These are phyloP conservation scores for Sebastes elongatus DNA, from an alignment of 2,797 vertebrate species.

Conservation along the genomic window DNA sequence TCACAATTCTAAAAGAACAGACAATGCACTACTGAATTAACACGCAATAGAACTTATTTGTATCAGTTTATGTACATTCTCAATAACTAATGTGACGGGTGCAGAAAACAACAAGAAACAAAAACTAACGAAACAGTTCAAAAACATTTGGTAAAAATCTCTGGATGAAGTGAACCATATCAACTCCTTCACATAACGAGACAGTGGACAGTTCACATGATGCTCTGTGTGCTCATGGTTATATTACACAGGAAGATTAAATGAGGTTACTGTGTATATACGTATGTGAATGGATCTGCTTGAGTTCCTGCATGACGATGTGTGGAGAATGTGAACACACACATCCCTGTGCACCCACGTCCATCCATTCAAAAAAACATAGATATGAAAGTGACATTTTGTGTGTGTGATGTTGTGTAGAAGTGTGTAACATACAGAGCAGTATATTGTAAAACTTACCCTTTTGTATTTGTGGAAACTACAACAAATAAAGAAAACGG, in stretches of 20 bases:
- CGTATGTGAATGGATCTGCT: background rate
- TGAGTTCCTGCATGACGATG: background rate
- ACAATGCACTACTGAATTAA: background rate
- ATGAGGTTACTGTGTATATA: background rate
- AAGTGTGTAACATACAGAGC: background rate
- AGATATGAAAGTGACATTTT: background rate
- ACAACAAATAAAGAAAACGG: background rate
- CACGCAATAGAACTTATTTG: background rate
- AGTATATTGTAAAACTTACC: background rate
- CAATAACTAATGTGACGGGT: background rate
- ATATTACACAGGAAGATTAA: background rate
- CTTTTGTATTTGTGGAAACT: background rate
- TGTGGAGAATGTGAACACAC: background rate
- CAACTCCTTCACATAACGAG: background rate
- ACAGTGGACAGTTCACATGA: background rate
- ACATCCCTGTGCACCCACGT: background rate
- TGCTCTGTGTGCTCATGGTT: background rate
- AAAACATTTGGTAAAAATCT: background rate
- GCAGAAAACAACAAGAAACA: background rate
- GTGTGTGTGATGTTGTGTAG: background rate
- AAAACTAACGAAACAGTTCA: background rate
- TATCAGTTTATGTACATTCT: background rate
- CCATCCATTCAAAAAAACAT: background rate
- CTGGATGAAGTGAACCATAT: background rate
- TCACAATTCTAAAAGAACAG: conserved; percentile 27